Evolutionary conservation across 1,140 invertebrate species (phyloP).

Genomic region (Cepaea nemoralis): DNA sequence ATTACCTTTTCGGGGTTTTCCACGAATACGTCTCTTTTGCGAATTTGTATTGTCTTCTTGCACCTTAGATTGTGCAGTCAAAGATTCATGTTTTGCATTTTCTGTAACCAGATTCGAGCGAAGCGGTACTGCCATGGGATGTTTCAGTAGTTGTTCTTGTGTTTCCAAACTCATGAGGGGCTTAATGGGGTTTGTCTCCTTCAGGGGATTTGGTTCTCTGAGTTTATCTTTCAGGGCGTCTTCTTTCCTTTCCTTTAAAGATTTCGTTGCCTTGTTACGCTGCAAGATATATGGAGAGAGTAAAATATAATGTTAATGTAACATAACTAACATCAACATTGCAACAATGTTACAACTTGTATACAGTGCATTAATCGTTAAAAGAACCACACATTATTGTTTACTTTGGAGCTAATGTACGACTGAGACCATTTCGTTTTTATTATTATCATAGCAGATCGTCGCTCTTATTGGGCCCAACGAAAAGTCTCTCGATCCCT

Average conservation of each 20-base stretch:
- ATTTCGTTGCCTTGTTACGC: background rate
- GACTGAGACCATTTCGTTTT: too few relatives aligned
- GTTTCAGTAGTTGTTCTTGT: background rate
- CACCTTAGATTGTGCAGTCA: background rate
- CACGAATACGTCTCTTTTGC: background rate
- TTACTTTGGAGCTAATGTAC: too few relatives aligned
- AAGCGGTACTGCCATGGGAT: constrained; percentile 18
- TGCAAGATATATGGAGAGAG: background rate
- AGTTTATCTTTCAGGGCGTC: background rate
- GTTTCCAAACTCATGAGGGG: background rate
- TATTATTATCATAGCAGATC: too few relatives aligned
- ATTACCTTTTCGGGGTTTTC: background rate
- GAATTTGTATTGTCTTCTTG: background rate
- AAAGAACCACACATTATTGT: too few relatives aligned
- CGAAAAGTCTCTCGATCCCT: too few relatives aligned
- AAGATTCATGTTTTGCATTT: background rate
- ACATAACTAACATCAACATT: too few relatives aligned
- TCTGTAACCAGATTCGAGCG: constrained; percentile 13
- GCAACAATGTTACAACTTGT: too few relatives aligned
- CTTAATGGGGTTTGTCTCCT: background rate
- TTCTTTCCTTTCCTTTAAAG: background rate
- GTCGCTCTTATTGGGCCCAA: too few relatives aligned
- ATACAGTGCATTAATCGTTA: too few relatives aligned
- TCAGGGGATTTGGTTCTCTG: background rate
- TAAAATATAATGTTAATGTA: too few relatives aligned